Base-by-base conservation (phyloP, 35 echinoderm and acorn worm species). In the Apostichopus parvimensis region DNA sequence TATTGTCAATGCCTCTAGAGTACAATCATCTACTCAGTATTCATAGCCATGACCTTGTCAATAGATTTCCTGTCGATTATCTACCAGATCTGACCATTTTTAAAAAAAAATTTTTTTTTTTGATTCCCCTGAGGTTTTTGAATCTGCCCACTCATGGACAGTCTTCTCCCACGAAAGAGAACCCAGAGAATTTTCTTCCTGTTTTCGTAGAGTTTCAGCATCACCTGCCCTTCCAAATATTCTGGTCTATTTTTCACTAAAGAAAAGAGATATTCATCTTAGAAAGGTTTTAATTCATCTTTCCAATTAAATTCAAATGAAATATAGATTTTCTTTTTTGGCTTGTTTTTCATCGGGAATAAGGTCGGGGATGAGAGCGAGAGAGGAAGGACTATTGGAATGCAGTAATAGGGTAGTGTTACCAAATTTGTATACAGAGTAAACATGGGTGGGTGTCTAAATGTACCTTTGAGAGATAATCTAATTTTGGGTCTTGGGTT, bases 261-360 rank as follows among this genome's bases (percentile, higher is more conserved):
- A 68, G 11, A 18, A 68, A 68, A 18, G 11, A 18, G 3, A 68
- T 14, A 68, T 9, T 68, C 64, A 68, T 68, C 64, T 68, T 11
- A 68, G 9, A 4, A 4, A 68, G 64, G 64, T 68, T 68, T 68
- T 18, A 68, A 18, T 68, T 68, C 64, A 68, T 68, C 64, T 68
- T 68, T 68, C 64, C 64, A 68, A 68, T 68, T 68, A 68, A 68
- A 68, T 68, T 68, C 64, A 68, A 68, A 68, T 68, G 64, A 68
- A 68, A 68, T 68, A 68, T 68, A 68, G 64, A 68, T 68, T 68
- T 68, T 45, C 34, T 45, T 45, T 45, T 68, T 11, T 68, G 18
- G 64, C 64, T 68, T 68, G 64, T 68, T 68, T 68, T 68, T 10
- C 18, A 68, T 68, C 64, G 18, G 34, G 64, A 68, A 68, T 68